Evolutionary conservation across 1,140 invertebrate genomes (phyloP).

Genomic region (Ceratina japonica): DNA sequence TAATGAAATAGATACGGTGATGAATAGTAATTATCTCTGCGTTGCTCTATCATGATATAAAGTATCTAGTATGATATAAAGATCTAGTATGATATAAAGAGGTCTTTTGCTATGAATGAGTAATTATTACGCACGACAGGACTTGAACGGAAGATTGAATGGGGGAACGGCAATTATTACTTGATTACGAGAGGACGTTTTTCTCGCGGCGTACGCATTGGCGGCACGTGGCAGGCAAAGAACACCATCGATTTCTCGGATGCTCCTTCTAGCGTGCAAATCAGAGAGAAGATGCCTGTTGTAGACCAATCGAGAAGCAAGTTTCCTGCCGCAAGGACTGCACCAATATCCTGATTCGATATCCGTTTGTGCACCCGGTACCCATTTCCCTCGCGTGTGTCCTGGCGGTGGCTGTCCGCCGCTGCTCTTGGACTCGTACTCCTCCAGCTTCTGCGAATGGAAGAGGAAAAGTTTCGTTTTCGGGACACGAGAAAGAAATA

Average conservation of each 20-base stretch:
- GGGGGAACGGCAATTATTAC: background rate
- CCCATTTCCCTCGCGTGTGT: slow-evolving; percentile 89
- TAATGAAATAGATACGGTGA: too few species aligned
- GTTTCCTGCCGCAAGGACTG: slow-evolving; percentile 86
- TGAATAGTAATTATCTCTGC: too few species aligned
- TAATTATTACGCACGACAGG: accelerated
- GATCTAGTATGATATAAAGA: too few species aligned
- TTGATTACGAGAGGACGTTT: slow-evolving; percentile 41
- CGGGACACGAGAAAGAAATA: background rate
- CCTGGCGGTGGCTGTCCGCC: slow-evolving; percentile 81
- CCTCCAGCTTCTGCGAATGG: slow-evolving; percentile 67
- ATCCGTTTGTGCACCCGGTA: slow-evolving; percentile 82
- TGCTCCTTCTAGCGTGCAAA: slow-evolving; percentile 85
- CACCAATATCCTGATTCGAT: slow-evolving; percentile 84
- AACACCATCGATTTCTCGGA: slow-evolving; percentile 81
- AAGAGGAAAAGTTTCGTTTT: background rate
- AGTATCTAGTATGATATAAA: too few species aligned
- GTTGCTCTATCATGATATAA: too few species aligned
- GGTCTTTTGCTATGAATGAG: too few species aligned
- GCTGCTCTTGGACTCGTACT: slow-evolving; percentile 65
- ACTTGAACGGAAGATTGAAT: too few species aligned
- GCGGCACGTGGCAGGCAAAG: slow-evolving; percentile 55
- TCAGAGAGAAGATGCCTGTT: slow-evolving; percentile 87
- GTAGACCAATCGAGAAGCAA: slow-evolving; percentile 86
- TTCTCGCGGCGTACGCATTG: slow-evolving; percentile 13